Evolutionary conservation across 2,797 vertebrate species (phyloP).

Genomic region (Hirundo rustica): DNA sequence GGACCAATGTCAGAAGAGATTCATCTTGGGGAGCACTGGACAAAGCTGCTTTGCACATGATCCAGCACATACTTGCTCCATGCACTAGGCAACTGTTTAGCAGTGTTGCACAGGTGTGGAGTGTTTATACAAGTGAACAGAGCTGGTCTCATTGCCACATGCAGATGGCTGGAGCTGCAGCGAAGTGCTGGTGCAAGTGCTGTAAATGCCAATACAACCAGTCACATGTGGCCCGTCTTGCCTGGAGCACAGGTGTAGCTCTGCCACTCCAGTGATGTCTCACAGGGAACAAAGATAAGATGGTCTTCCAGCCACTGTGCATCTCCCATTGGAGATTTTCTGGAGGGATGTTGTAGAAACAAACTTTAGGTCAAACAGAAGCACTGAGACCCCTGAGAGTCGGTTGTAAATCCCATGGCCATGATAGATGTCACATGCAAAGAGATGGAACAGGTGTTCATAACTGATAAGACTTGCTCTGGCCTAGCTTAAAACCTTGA

Average conservation of each 20-base stretch:
- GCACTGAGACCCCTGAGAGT: background rate
- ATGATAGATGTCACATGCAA: background rate
- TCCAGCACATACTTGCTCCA: background rate
- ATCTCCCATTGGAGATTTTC: background rate
- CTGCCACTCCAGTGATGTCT: background rate
- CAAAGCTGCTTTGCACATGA: background rate
- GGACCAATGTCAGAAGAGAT: background rate
- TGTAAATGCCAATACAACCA: background rate
- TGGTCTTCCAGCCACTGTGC: background rate
- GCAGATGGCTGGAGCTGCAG: background rate
- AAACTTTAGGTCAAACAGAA: background rate
- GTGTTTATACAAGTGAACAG: background rate
- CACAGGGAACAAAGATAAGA: background rate
- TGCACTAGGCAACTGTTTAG: background rate
- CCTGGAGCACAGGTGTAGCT: background rate
- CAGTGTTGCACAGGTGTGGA: background rate
- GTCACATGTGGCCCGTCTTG: background rate
- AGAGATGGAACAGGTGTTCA: background rate
- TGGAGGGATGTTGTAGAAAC: background rate
- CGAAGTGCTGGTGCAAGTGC: background rate
- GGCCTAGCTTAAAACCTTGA: background rate
- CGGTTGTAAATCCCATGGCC: background rate
- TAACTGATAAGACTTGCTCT: background rate
- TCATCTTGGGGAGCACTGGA: fast-evolving
- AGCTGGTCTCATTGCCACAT: background rate